phyloP scores from a whole-genome alignment of 2,113 vertebrate genomes.

The Labeo rohita region DNA sequence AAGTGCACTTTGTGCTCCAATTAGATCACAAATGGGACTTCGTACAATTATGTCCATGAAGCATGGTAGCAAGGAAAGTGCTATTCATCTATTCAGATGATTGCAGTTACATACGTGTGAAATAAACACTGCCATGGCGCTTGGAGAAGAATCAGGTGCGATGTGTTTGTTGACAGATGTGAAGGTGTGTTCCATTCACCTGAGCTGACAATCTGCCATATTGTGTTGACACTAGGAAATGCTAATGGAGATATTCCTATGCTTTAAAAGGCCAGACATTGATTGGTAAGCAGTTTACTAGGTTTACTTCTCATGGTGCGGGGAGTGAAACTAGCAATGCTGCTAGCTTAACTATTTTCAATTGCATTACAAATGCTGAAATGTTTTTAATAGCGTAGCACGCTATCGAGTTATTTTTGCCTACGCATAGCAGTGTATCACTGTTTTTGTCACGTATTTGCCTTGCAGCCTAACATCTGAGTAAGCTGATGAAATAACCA shows the following conservation, averaged over 20 bases:
- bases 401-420: background rate
- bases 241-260: background rate
- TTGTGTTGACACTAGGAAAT: background rate
- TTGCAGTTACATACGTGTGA: background rate
- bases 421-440: background rate
- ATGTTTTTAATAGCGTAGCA: background rate
- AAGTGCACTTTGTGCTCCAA: slow-evolving; percentile 55
- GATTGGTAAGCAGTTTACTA: slow-evolving; percentile 12
- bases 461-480: background rate
- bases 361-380: background rate
- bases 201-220: background rate
- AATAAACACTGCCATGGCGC: background rate
- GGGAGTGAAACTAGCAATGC: background rate
- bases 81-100: background rate
- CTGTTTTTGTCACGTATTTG: slow-evolving; percentile 12
- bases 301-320: background rate
- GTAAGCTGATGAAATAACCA: background rate
- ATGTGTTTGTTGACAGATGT: slow-evolving; percentile 33
- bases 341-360: slow-evolving; percentile 3
- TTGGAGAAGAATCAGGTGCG: slow-evolving; percentile 9
- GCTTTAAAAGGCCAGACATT: background rate
- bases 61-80: slow-evolving; percentile 1
- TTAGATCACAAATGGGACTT: slow-evolving; percentile 62
- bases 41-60: slow-evolving; percentile 62
- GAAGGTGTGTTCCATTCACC: slow-evolving; percentile 11